Conservation (phyloP, 1,140 invertebrate genomes). For the Lethrus apterus region DNA sequence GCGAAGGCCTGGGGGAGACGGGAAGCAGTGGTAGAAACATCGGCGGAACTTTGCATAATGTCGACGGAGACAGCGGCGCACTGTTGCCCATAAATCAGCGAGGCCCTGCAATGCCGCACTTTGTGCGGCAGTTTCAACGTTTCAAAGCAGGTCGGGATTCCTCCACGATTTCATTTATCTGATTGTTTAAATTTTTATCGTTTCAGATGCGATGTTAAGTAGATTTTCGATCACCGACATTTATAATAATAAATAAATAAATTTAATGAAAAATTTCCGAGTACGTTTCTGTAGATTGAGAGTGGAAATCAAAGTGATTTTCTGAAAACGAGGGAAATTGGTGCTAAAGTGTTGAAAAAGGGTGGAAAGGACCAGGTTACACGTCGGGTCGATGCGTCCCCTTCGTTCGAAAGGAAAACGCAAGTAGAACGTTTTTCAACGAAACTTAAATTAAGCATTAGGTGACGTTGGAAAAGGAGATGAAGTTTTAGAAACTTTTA, state of each 20-base stretch:
- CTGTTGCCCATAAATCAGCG: constrained; percentile 13
- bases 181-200: too few species aligned
- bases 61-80: constrained; percentile 8
- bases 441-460: not conserved
- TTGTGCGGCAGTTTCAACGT: too few species aligned
- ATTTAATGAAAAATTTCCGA: too few species aligned
- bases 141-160: too few species aligned
- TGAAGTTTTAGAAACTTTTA: too few species aligned
- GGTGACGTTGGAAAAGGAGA: too few species aligned
- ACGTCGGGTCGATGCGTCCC: not conserved
- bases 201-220: too few species aligned
- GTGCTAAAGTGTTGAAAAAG: constrained; percentile 9
- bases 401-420: not conserved
- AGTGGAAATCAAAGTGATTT: not conserved
- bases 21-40: constrained; percentile 35
- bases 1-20: constrained; percentile 18
- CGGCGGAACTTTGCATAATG: constrained; percentile 19
- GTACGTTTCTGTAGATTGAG: not conserved
- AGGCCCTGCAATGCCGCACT: too few species aligned
- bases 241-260: too few species aligned
- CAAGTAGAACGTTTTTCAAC: constrained; percentile 5
- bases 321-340: constrained; percentile 6
- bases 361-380: not conserved
- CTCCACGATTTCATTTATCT: too few species aligned
- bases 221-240: too few species aligned